Evolutionary conservation across 1,140 invertebrate species (phyloP).

Genomic region (Cepaea nemoralis): DNA sequence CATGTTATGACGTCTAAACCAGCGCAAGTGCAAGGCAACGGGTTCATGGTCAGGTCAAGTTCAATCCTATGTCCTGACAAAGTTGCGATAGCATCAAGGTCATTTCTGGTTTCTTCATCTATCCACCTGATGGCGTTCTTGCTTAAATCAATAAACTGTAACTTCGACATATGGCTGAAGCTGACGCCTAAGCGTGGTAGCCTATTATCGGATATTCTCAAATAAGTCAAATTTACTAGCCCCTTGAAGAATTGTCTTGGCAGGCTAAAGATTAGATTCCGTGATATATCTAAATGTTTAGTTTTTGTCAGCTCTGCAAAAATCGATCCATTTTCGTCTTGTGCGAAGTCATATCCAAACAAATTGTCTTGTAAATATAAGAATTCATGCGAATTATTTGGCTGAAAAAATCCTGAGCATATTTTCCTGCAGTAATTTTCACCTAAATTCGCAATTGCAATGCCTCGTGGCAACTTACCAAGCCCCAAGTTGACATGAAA

Average conservation of each 20-base stretch:
- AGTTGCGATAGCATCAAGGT: neutral
- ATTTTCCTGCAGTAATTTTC: no score
- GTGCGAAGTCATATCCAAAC: neutral
- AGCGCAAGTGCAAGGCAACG: constrained; percentile 10
- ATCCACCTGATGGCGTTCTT: constrained; percentile 7
- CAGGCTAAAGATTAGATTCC: neutral
- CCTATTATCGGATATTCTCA: neutral
- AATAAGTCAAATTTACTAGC: neutral
- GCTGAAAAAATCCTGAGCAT: neutral
- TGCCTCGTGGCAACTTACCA: no score
- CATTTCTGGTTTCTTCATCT: neutral
- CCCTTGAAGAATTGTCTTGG: neutral
- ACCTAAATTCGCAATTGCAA: no score
- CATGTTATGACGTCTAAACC: constrained; percentile 6
- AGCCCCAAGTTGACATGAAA: no score
- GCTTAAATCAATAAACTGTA: constrained; percentile 4
- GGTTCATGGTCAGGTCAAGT: neutral
- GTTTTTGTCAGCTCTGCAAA: neutral
- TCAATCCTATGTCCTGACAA: neutral
- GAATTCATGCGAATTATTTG: neutral
- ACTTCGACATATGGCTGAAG: neutral
- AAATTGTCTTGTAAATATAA: neutral
- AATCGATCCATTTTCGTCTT: neutral
- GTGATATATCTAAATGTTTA: neutral
- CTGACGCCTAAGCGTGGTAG: neutral